phyloP scores from a whole-genome alignment of 2,797 vertebrate species.

The Typhlichthys subterraneus region DNA sequence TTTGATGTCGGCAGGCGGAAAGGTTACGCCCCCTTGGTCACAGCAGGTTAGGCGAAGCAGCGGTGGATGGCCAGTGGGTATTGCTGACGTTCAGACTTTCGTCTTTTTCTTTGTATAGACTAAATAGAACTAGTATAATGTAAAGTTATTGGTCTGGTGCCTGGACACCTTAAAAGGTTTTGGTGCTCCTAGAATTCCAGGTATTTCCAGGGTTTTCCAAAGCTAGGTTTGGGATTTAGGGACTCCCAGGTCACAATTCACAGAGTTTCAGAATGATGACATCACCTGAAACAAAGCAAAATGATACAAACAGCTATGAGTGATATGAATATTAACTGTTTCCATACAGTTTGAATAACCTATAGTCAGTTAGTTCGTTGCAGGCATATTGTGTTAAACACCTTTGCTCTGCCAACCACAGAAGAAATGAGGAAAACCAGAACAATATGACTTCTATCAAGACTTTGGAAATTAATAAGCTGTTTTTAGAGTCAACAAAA shows the following conservation, averaged over 20 bases:
- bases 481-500: constrained; percentile 76
- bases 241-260: constrained; percentile 70
- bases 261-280: constrained; percentile 54
- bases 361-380: constrained; percentile 33
- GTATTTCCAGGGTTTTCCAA: constrained; percentile 81
- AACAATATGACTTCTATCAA: constrained; percentile 75
- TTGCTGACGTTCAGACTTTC: constrained; percentile 68
- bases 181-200: constrained; percentile 81
- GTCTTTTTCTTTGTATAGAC: constrained; percentile 64
- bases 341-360: constrained; percentile 37
- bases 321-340: constrained; percentile 33
- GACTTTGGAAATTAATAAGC: constrained; percentile 75
- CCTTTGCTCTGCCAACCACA: constrained; percentile 49
- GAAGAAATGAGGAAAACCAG: constrained; percentile 68
- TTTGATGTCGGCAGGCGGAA: constrained; percentile 80
- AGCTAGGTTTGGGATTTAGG: constrained; percentile 75
- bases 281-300: constrained; percentile 68
- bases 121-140: constrained; percentile 57
- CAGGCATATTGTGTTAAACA: constrained; percentile 39
- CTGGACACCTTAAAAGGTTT: constrained; percentile 73
- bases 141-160: constrained; percentile 79
- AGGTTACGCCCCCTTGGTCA: constrained; percentile 77
- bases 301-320: constrained; percentile 39
- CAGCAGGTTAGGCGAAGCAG: constrained; percentile 68
- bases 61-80: constrained; percentile 60